Conservation (phyloP, 64 coral and sea anemone genomes). For the Montipora efflorescens region DNA sequence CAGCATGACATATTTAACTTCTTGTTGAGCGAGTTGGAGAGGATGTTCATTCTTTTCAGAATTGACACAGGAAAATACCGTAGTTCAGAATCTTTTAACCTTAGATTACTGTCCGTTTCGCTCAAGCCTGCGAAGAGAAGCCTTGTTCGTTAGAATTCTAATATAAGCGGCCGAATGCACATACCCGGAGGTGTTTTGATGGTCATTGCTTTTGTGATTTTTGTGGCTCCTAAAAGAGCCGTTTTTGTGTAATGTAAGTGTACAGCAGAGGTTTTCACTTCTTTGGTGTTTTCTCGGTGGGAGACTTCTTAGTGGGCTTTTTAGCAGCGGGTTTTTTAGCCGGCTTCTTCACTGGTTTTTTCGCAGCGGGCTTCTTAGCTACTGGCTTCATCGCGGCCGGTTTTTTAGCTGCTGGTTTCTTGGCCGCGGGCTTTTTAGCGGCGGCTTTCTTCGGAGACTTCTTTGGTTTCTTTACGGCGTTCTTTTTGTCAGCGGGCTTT, state of each 20-base stretch:
- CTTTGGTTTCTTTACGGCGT: background rate
- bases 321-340: background rate
- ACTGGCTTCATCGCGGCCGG: background rate
- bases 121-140: too few species aligned
- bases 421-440: background rate
- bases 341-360: background rate
- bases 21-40: too few species aligned
- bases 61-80: too few species aligned
- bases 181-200: background rate
- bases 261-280: background rate
- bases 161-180: too few species aligned
- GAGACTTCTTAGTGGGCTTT: background rate
- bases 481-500: background rate
- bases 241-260: background rate
- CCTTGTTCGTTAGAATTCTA: too few species aligned
- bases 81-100: too few species aligned
- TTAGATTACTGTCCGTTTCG: too few species aligned
- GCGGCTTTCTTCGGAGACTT: constrained; percentile 3
- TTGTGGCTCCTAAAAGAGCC: constrained; percentile 66
- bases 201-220: constrained; percentile 16
- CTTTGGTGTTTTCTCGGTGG: background rate
- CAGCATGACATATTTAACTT: too few species aligned
- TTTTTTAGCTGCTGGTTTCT: background rate
- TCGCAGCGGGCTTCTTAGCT: background rate
- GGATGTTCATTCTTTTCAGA: too few species aligned